Conservation (phyloP, 64 coral and sea anemone genomes). For the Montipora sp. region DNA sequence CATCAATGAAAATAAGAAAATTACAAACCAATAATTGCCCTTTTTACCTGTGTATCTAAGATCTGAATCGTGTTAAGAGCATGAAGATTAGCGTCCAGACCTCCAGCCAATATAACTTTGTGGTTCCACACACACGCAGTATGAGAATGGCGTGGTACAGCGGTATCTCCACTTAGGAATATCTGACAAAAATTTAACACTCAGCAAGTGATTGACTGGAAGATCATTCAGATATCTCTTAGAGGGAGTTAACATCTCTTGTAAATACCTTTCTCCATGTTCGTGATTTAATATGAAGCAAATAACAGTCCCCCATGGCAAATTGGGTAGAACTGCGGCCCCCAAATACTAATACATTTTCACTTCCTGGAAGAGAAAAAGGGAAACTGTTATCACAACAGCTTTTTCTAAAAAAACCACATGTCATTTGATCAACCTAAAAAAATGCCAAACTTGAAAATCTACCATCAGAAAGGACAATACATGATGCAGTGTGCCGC, state of each 20-base stretch:
- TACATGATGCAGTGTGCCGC: slow-evolving; percentile 74
- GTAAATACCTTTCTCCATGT: slow-evolving; percentile 73
- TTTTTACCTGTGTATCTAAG: slow-evolving; percentile 63
- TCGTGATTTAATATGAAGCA: slow-evolving; percentile 54
- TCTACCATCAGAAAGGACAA: slow-evolving; percentile 65
- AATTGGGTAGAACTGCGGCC: slow-evolving; percentile 50
- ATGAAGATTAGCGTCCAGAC: slow-evolving; percentile 56
- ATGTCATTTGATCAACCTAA: neutral
- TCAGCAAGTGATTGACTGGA: neutral
- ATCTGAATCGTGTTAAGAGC: slow-evolving; percentile 59
- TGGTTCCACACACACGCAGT: slow-evolving; percentile 69
- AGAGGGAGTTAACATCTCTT: neutral
- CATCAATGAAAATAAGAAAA: too few relatives aligned
- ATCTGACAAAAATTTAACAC: neutral
- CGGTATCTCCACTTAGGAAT: slow-evolving; percentile 40
- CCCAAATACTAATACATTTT: slow-evolving; percentile 80
- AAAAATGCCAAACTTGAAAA: neutral
- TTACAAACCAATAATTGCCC: too few relatives aligned
- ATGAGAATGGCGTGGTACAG: slow-evolving; percentile 80
- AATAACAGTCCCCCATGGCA: slow-evolving; percentile 80
- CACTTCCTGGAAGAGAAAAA: slow-evolving; percentile 40
- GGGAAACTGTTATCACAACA: neutral
- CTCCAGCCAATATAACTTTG: slow-evolving; percentile 65
- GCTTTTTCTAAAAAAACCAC: neutral
- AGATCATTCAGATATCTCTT: neutral